A percentile compares a stretch with the other conserved stretches of the same genome.
Conservation (phyloP, 2,113 vertebrate genomes). For the Hippocampus zosterae region DNA sequence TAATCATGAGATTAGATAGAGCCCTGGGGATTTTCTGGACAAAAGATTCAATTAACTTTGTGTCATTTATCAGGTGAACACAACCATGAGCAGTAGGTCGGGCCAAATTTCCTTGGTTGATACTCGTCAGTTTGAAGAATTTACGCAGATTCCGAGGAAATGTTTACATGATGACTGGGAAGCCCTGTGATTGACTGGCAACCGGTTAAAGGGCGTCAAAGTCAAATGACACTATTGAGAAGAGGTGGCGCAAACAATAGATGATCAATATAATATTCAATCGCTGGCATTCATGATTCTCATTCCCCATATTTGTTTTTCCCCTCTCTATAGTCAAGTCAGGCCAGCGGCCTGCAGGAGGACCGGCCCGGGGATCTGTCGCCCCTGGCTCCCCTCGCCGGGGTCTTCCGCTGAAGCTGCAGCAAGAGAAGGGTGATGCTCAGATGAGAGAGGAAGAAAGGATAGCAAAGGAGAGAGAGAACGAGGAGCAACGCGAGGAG, state of each 20-base stretch:
- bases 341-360: constrained; percentile 56
- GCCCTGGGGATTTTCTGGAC: constrained; percentile 25
- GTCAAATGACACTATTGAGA: too few relatives aligned
- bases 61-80: constrained; percentile 52
- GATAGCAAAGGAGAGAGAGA: constrained; percentile 43
- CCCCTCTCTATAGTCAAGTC: constrained; percentile 50
- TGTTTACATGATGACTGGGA: constrained; percentile 14
- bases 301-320: constrained; percentile 4
- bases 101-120: constrained; percentile 40
- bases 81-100: constrained; percentile 47
- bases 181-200: background rate
- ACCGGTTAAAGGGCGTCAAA: too few relatives aligned
- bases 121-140: constrained; percentile 22
- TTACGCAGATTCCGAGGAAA: constrained; percentile 1
- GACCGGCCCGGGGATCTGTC: constrained; percentile 45
- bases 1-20: constrained; percentile 21
- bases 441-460: constrained; percentile 62
- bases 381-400: constrained; percentile 51
- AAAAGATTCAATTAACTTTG: constrained; percentile 49
- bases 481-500: constrained; percentile 54
- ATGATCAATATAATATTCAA: background rate
- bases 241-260: too few relatives aligned
- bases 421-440: constrained; percentile 63
- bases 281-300: background rate
- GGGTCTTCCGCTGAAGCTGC: constrained; percentile 48